Evolutionary conservation across 2,888 invertebrate species (phyloP).

Genomic region (Spodoptera picta): DNA sequence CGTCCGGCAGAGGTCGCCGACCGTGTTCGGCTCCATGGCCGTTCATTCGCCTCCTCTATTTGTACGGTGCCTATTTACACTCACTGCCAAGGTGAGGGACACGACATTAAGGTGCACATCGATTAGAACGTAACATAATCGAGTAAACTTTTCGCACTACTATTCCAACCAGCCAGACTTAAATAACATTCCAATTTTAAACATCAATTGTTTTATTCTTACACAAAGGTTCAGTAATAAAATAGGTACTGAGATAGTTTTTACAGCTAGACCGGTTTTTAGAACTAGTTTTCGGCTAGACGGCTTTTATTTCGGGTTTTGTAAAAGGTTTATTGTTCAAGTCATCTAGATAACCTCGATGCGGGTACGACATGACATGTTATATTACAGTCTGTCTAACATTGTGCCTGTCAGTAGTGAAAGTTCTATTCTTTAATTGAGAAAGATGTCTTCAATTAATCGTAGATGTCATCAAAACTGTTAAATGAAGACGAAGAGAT

Average conservation of each 20-base stretch:
- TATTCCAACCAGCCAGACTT: constrained; percentile 3
- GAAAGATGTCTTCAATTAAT: no score
- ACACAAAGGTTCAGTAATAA: constrained; percentile 29
- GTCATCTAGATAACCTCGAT: constrained; percentile 35
- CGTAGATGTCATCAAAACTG: not conserved
- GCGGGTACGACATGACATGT: constrained; percentile 10
- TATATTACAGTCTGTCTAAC: constrained; percentile 13
- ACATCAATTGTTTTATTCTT: constrained; percentile 7
- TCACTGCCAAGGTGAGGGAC: constrained; percentile 83
- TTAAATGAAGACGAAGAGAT: not conserved
- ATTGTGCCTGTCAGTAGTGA: constrained; percentile 16
- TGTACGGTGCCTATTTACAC: constrained; percentile 67
- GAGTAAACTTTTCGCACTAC: constrained; percentile 13
- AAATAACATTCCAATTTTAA: constrained; percentile 3
- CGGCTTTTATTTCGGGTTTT: constrained; percentile 29
- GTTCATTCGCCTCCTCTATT: constrained; percentile 76
- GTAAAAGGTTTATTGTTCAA: constrained; percentile 39
- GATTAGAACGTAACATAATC: constrained; percentile 41
- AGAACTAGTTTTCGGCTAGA: constrained; percentile 44
- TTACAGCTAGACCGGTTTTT: constrained; percentile 36
- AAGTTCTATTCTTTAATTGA: constrained; percentile 18
- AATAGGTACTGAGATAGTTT: constrained; percentile 22
- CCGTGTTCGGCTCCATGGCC: constrained; percentile 80
- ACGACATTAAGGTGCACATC: constrained; percentile 51
- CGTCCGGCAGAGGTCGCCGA: constrained; percentile 77